Evolutionary conservation across 2,888 invertebrate genomes (phyloP), one percentile per base, ranked within the genome.

Genomic region (Plemyria rubiginata): DNA sequence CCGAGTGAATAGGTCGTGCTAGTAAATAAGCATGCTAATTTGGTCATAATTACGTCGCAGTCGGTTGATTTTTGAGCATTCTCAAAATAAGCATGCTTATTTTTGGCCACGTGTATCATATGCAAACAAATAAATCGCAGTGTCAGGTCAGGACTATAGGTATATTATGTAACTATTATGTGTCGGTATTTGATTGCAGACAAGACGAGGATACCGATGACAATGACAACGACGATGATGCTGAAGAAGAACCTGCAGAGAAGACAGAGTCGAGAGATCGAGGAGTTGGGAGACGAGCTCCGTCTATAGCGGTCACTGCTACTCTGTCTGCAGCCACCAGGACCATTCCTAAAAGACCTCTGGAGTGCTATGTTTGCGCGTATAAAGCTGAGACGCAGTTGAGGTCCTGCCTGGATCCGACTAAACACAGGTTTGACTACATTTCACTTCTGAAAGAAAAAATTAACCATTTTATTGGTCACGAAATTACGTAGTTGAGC

Each of bases 341-440:
- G 40, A 86, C 87, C 0, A 65, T 75, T 1, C 86, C 84, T 56
- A 83, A 76, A 61, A 75, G 84, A 2, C 88, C 90, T 0, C 68
- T 92, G 6, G 92, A 92, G 71, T 92, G 92, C 71, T 92, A 85
- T 61, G 86, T 88, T 1, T 92, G 92, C 56, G 85, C 86, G 2
- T 92, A 82, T 67, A 92, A 89, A 65, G 71, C 82, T 0, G 90
- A 90, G 38, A 81, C 83, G 0, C 84, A 84, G 5, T 62, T 87
- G 0, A 79, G 81, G 65, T 82, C 88, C 0, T 92, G 92, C 56
- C 67, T 92, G 66, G 92, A 92, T 73, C 92, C 92, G 4, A 79
- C 84, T 0, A 91, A 90, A 75, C 86, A 80, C 70, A 89, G 87
- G 92, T 90, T 32, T 22, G 22, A 22, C 22, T 22, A 3, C 22